Evolutionary conservation across 2,113 vertebrate genomes (phyloP).

Genomic region (Pseudopipra pipra): DNA sequence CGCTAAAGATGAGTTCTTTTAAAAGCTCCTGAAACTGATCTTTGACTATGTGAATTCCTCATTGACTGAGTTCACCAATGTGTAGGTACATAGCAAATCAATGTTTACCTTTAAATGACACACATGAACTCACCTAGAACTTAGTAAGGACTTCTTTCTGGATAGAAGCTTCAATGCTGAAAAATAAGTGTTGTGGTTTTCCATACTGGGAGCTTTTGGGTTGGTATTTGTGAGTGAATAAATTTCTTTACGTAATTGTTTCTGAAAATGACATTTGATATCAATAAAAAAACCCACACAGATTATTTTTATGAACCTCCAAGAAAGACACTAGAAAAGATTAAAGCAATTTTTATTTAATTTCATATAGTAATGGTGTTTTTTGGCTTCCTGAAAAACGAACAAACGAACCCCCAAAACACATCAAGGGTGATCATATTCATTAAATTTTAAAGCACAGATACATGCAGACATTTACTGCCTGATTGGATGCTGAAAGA

Average conservation of each 20-base stretch:
- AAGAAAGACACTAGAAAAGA: neutral
- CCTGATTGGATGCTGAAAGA: slow-evolving; percentile 34
- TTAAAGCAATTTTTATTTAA: neutral
- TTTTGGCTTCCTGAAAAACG: neutral
- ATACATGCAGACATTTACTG: slow-evolving; percentile 17
- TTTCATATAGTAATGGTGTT: neutral
- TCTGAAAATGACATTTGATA: neutral
- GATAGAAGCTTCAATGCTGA: neutral
- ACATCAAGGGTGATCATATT: neutral
- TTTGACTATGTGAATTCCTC: neutral
- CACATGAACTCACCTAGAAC: neutral
- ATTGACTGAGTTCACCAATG: neutral
- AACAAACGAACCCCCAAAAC: neutral
- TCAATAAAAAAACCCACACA: neutral
- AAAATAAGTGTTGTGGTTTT: neutral
- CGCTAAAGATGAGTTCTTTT: neutral
- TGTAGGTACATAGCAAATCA: neutral
- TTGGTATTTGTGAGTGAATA: neutral
- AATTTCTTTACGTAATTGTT: neutral
- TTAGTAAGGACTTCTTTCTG: neutral
- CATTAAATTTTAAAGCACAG: slow-evolving; percentile 46
- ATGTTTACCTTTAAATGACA: neutral
- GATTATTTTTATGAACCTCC: neutral
- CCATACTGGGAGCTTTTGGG: neutral
- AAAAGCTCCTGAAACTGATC: neutral